A percentile compares a stretch with the other conserved stretches of the same genome.
Evolutionary conservation across 2,113 vertebrate genomes (phyloP).

Genomic region (Grus americana): DNA sequence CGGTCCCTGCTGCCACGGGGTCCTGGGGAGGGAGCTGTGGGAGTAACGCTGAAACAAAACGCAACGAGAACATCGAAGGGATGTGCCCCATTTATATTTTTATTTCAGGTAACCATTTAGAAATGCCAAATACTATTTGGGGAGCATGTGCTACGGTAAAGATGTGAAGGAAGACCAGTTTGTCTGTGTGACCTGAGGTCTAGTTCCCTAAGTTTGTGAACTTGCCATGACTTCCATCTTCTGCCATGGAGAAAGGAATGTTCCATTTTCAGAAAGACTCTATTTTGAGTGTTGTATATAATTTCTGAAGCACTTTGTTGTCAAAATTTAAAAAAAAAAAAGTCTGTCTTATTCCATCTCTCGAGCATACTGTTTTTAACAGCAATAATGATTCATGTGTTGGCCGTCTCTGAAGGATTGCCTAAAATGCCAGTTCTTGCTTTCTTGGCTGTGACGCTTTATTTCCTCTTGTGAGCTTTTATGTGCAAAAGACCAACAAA

Average conservation of each 20-base stretch:
- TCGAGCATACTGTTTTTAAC: not conserved
- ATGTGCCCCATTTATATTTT: not conserved
- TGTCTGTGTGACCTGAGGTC: not conserved
- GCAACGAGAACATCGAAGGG: rapidly evolving
- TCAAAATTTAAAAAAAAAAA: not conserved
- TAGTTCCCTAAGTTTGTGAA: not conserved
- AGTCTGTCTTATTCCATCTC: not conserved
- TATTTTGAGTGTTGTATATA: not conserved
- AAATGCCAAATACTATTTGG: not conserved
- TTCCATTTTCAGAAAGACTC: not conserved
- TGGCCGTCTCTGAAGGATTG: not conserved
- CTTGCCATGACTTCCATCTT: not conserved
- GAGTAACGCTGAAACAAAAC: not conserved
- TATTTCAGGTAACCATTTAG: not conserved
- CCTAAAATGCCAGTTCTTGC: not conserved
- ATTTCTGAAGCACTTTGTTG: not conserved
- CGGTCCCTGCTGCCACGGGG: rapidly evolving
- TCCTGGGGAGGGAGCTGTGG: not conserved
- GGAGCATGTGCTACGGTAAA: not conserved
- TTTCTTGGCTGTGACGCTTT: not conserved
- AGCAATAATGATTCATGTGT: not conserved
- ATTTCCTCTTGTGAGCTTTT: not conserved
- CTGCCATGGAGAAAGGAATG: not conserved
- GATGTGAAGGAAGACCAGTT: not conserved
- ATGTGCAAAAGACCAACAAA: not conserved